Conservation (phyloP, 2,113 vertebrate genomes). For the Triplophysa siluroides region DNA sequence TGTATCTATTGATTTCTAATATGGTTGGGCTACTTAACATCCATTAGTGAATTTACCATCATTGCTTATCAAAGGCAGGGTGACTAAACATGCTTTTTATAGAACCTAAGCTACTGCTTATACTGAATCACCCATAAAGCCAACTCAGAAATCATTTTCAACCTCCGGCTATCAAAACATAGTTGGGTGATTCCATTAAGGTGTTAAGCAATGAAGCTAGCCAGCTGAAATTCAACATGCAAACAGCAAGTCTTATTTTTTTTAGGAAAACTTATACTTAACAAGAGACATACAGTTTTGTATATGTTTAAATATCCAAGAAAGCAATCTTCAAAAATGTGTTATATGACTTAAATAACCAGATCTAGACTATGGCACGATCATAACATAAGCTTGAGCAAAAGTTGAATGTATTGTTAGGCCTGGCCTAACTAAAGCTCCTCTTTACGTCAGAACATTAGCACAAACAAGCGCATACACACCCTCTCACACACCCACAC, state of each 20-base stretch:
- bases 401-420: background rate
- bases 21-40: constrained; percentile 27
- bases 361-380: background rate
- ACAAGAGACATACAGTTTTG: background rate
- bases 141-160: constrained; percentile 15
- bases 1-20: constrained; percentile 3
- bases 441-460: background rate
- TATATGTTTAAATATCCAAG: background rate
- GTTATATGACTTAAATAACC: background rate
- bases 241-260: background rate
- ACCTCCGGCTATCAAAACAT: background rate
- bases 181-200: background rate
- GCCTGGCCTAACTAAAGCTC: constrained; percentile 9
- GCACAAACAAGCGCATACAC: background rate
- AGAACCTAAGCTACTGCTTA: background rate
- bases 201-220: background rate
- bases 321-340: background rate
- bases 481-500: constrained; percentile 17
- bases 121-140: constrained; percentile 14
- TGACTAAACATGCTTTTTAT: background rate
- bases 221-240: background rate
- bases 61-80: background rate
- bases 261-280: background rate
- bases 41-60: constrained; percentile 38
- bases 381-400: background rate